phyloP scores from a whole-genome alignment of 2,797 vertebrate genomes.

The Mallotus villosus region DNA sequence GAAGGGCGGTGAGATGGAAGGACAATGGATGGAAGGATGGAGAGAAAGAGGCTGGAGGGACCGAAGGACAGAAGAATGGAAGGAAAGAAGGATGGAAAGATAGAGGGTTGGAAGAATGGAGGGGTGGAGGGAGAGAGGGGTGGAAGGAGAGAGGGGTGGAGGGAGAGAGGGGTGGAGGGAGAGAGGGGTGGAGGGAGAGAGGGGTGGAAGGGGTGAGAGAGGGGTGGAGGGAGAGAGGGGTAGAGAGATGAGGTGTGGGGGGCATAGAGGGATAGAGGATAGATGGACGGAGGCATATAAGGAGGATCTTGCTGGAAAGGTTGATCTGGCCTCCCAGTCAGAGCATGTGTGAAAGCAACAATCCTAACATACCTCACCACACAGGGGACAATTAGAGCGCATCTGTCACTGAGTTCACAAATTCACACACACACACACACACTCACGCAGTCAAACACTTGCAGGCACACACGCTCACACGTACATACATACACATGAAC shows the following conservation, averaged over 20 bases:
- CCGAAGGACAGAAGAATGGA: too few relatives aligned
- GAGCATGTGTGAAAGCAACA: not conserved
- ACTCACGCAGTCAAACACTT: too few relatives aligned
- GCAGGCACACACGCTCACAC: too few relatives aligned
- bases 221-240: not conserved
- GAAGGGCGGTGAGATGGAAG: too few relatives aligned
- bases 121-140: too few relatives aligned
- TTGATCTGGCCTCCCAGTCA: conserved; percentile 18
- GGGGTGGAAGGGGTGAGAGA: too few relatives aligned
- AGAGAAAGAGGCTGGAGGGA: too few relatives aligned
- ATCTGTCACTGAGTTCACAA: not conserved
- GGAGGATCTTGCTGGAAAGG: conserved; percentile 6
- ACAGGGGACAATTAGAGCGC: not conserved
- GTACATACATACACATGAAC: not conserved
- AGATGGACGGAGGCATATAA: not conserved
- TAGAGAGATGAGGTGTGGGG: not conserved
- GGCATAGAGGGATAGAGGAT: not conserved
- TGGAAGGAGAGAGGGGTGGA: not conserved
- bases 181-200: not conserved
- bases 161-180: too few relatives aligned
- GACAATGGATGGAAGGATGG: too few relatives aligned
- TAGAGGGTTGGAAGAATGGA: too few relatives aligned
- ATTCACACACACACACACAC: not conserved
- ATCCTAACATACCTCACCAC: not conserved
- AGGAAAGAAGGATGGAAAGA: too few relatives aligned